A percentile compares a stretch with the other conserved stretches of the same genome.
Conservation (phyloP, 2,113 vertebrate species). For the Mirounga angustirostris region DNA sequence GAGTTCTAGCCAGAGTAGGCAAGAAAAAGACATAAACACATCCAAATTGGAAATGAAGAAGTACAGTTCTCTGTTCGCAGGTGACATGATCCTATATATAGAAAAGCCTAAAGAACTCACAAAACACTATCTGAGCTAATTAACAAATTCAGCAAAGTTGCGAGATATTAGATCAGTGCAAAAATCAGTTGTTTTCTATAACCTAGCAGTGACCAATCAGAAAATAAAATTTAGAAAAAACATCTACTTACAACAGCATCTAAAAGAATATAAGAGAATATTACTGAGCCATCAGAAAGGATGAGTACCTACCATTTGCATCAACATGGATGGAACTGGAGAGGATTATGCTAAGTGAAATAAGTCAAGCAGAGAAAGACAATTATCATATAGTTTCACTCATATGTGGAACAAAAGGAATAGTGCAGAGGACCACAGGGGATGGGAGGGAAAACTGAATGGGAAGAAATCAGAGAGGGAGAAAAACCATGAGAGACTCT, state of each 20-base stretch:
- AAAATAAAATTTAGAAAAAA: background rate
- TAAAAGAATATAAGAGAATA: background rate
- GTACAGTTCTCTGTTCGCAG: background rate
- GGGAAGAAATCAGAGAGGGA: no score
- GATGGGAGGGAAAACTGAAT: no score
- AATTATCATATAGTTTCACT: no score
- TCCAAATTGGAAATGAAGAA: background rate
- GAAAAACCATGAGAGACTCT: no score
- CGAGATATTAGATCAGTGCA: background rate
- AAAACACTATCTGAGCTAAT: background rate
- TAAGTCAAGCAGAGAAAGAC: no score
- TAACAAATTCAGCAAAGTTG: background rate
- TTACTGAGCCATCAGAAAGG: no score
- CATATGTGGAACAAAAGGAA: no score
- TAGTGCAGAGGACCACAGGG: no score
- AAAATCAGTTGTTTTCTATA: background rate
- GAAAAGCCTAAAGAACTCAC: background rate
- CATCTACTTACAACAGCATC: background rate
- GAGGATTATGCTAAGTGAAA: no score
- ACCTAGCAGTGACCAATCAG: background rate
- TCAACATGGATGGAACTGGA: no score
- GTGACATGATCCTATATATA: background rate
- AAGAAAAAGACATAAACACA: background rate
- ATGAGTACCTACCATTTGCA: no score
- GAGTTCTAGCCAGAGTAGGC: background rate